Conservation (phyloP, 2,888 invertebrate genomes). For the Tetanocera ferruginea region DNA sequence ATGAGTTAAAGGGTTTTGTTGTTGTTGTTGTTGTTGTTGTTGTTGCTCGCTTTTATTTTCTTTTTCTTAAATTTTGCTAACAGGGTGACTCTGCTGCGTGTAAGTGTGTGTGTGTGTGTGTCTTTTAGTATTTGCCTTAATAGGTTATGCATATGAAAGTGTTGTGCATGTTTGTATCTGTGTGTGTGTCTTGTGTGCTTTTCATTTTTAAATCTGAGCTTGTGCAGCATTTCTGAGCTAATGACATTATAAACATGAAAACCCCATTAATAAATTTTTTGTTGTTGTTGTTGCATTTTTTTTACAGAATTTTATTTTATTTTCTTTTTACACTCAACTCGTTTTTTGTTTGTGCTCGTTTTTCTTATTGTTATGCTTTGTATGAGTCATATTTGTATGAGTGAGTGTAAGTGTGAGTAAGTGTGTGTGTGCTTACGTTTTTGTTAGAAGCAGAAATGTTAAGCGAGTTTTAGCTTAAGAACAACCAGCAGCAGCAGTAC, state of each 20-base stretch:
- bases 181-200: background rate
- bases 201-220: background rate
- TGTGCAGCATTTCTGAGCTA: conserved; percentile 36
- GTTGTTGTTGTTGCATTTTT: background rate
- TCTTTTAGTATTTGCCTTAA: background rate
- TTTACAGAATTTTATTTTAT: background rate
- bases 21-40: background rate
- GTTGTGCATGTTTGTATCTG: background rate
- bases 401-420: background rate
- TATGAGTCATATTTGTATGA: too few relatives aligned
- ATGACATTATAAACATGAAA: conserved; percentile 55
- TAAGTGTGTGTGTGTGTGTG: background rate
- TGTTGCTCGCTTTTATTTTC: background rate
- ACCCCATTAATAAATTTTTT: conserved; percentile 52
- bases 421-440: background rate
- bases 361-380: too few relatives aligned
- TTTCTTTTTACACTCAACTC: too few relatives aligned
- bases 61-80: too few relatives aligned
- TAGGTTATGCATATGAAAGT: too few relatives aligned
- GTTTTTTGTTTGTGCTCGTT: too few relatives aligned
- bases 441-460: background rate
- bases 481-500: background rate
- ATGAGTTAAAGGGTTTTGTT: too few relatives aligned
- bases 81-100: background rate
- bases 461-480: background rate